These are phyloP conservation scores for Brachypalpus laphriformis DNA, from an alignment of 2,888 invertebrate species.

Conservation along the genomic window DNA sequence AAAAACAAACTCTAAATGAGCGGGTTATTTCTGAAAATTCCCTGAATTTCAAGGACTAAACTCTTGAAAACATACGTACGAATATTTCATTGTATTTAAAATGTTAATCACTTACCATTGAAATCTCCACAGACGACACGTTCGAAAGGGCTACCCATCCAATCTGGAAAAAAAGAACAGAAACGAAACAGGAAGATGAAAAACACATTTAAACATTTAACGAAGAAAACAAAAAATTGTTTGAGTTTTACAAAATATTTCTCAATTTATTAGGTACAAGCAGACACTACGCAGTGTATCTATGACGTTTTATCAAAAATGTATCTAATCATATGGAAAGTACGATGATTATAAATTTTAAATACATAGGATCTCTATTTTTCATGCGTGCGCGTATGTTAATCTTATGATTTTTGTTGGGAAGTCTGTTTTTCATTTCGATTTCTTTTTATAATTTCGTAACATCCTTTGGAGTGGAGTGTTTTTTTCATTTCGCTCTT, in stretches of 20 bases:
- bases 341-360: slow-evolving; percentile 17
- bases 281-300: slow-evolving; percentile 22
- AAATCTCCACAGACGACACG: slow-evolving; percentile 97
- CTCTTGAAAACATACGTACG: slow-evolving; percentile 55
- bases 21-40: slow-evolving; percentile 45
- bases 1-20: slow-evolving; percentile 19
- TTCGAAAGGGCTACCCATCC: slow-evolving; percentile 97
- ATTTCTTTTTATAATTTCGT: slow-evolving; percentile 48
- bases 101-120: slow-evolving; percentile 87
- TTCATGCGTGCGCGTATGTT: background rate
- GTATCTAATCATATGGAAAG: slow-evolving; percentile 25
- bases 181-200: slow-evolving; percentile 37
- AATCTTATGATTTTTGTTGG: background rate
- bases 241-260: slow-evolving; percentile 23
- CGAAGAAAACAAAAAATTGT: background rate
- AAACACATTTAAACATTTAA: background rate
- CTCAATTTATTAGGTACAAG: slow-evolving; percentile 23
- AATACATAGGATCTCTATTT: slow-evolving; percentile 13
- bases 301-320: slow-evolving; percentile 31
- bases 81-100: slow-evolving; percentile 19
- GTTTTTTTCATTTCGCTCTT: slow-evolving; percentile 21
- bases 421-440: slow-evolving; percentile 54
- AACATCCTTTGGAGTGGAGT: slow-evolving; percentile 55
- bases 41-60: slow-evolving; percentile 68
- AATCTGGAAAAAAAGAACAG: slow-evolving; percentile 87